These are phyloP conservation scores for Psammodynastes pulverulentus DNA, from an alignment of 2,113 vertebrate genomes.

Conservation along the genomic window DNA sequence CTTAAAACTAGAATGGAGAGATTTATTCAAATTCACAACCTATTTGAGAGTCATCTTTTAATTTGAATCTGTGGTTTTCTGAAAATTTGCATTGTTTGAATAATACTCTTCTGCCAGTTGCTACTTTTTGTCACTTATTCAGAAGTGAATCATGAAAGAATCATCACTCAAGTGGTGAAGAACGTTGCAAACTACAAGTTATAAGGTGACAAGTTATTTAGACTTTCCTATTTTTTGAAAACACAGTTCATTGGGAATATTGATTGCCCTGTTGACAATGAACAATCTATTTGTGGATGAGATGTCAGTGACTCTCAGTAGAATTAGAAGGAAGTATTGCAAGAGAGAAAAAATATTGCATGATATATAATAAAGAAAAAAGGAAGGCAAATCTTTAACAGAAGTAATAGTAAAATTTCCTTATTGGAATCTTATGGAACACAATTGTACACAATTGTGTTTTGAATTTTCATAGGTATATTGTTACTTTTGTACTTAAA, in stretches of 20 bases:
- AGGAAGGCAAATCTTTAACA: conserved; percentile 10
- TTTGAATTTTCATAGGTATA: background rate
- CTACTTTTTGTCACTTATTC: background rate
- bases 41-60: background rate
- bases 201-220: background rate
- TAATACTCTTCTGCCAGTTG: background rate
- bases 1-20: conserved; percentile 1
- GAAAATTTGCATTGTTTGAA: background rate
- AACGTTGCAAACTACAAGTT: too few species aligned
- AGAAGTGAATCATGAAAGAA: background rate
- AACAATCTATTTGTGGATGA: background rate
- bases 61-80: background rate
- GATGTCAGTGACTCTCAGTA: conserved; percentile 13
- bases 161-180: background rate
- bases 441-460: background rate
- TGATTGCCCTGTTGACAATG: background rate
- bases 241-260: background rate
- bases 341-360: conserved; percentile 25
- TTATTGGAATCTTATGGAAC: conserved; percentile 28
- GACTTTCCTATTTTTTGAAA: background rate
- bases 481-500: conserved; percentile 41
- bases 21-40: background rate
- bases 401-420: conserved; percentile 19
- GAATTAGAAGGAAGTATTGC: background rate
- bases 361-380: conserved; percentile 25